Evolutionary conservation across 2,113 vertebrate species (phyloP), one percentile per base, ranked within the genome.

Genomic region (Amphiprion ocellaris): DNA sequence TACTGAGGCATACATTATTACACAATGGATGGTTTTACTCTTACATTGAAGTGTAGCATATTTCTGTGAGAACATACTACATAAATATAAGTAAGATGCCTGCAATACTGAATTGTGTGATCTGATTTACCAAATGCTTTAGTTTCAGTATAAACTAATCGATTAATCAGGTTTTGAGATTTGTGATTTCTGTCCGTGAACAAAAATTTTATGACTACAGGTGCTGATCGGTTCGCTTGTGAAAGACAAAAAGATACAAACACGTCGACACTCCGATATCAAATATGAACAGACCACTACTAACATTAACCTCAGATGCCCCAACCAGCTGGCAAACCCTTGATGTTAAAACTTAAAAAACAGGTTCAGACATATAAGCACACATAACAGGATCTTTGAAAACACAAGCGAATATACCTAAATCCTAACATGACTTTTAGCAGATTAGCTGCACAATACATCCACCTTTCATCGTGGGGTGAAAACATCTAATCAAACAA

Each of bases 401-500:
- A 66, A 30, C 17, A 54, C 19, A 21, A 26, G 54, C 11, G 52
- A 54, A 73, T 33, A 69, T 10, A 54, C 37, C 41, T n/a, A 24
- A 53, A 44, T 4, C 11, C 11, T 11, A 56, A 55, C 30, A 61
- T 54, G 19, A 8, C 9, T 53, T 39, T 64, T 49, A 75, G 81
- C 1, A 84, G 67, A 86, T 83, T 62, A 84, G 71, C 71, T 39
- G 28, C 33, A 62, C 19, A 63, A 53, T 53, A 68, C 47, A 55
- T 44, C 63, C 69, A 44, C 17, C 61, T 74, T 50, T 86, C 74
- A 74, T 79, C 66, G 53, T 58, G n/a, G 28, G 56, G 33, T 54
- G 86, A 83, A 86, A 91, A 82, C 60, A 37, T 76, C 78, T 53
- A 92, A 92, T 92, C 91, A 94, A 91, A 88, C 62, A 77, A 89